Evolutionary conservation across 1,140 invertebrate species (phyloP).

Genomic region (Pseudomyrmex concolor): DNA sequence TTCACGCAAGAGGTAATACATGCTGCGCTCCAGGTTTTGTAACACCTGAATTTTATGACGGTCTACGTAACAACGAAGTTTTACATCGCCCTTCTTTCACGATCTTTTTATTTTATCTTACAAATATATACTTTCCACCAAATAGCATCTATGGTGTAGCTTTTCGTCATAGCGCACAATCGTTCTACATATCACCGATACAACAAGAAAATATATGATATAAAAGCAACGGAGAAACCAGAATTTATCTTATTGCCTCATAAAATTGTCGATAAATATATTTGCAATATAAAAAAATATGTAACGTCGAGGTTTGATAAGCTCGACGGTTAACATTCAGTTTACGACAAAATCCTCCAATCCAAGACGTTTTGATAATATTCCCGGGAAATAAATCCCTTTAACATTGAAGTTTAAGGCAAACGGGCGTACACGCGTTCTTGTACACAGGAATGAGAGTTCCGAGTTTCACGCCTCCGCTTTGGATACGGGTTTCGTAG

Average conservation of each 20-base stretch:
- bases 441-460: constrained; percentile 31
- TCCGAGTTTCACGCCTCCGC: constrained; percentile 66
- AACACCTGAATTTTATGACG: constrained; percentile 50
- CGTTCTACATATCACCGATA: background rate
- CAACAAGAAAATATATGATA: background rate
- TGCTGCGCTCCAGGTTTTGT: constrained; percentile 41
- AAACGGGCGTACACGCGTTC: constrained; percentile 4
- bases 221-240: background rate
- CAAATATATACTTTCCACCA: background rate
- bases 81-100: constrained; percentile 51
- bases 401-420: constrained; percentile 40
- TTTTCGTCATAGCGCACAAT: constrained; percentile 1
- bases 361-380: constrained; percentile 53
- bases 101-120: constrained; percentile 22
- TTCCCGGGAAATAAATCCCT: constrained; percentile 60
- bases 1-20: constrained; percentile 42
- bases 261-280: constrained; percentile 3
- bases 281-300: background rate
- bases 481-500: constrained; percentile 33
- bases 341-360: constrained; percentile 54
- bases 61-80: constrained; percentile 24
- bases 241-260: background rate
- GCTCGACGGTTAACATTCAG: constrained; percentile 28
- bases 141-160: background rate
- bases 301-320: background rate